These are phyloP conservation scores for Parasteatoda lunata DNA, from an alignment of 2,888 invertebrate genomes.

Conservation along the genomic window DNA sequence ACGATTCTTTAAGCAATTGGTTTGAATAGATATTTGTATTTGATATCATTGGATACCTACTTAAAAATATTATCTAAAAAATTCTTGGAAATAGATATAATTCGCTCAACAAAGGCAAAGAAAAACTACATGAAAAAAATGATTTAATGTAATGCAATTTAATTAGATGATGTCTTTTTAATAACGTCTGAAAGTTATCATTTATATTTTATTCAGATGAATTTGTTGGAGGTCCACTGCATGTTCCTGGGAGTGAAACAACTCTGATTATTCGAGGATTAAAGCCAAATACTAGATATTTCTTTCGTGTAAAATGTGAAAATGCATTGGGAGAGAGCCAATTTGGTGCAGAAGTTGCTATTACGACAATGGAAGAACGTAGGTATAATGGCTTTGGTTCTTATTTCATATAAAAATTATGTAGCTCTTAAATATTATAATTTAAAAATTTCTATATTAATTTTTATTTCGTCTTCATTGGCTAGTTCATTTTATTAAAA, in stretches of 20 bases:
- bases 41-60: too few species aligned
- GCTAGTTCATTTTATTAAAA: too few species aligned
- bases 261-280: conserved; percentile 78
- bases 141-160: neutral
- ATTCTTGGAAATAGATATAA: too few species aligned
- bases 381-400: conserved; percentile 70
- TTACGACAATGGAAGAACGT: conserved; percentile 95
- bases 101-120: too few species aligned
- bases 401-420: too few species aligned
- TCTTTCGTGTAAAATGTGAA: conserved; percentile 92
- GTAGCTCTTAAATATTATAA: too few species aligned
- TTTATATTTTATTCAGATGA: conserved; percentile 11
- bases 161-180: neutral
- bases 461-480: too few species aligned
- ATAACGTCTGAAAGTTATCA: neutral
- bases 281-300: conserved; percentile 92
- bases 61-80: too few species aligned
- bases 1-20: too few species aligned
- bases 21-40: too few species aligned
- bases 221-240: conserved; percentile 38
- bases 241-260: conserved; percentile 64
- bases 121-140: too few species aligned
- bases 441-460: too few species aligned
- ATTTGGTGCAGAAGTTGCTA: conserved; percentile 92
- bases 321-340: conserved; percentile 95